Base-by-base conservation (phyloP, 2,113 vertebrate genomes). In the Halcyon senegalensis region DNA sequence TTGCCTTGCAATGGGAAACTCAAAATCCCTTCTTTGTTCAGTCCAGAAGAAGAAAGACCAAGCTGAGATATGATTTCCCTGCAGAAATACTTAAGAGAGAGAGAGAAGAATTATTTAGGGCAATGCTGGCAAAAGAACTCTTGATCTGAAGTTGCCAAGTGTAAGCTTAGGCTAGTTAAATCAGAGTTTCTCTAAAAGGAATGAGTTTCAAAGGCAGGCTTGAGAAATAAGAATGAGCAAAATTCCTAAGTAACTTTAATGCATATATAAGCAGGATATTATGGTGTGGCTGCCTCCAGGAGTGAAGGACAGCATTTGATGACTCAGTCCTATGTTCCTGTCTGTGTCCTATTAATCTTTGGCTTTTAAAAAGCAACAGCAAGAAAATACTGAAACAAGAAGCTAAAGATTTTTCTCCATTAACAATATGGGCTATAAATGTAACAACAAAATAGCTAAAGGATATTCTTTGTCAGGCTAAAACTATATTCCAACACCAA, bases 331-430 rank as follows among this genome's bases (percentile, higher is more conserved):
- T 74, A 1, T 62, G 41, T 80, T 93, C 92, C 64, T 92, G 58
- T 76, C 87, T 87, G 72, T 87, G 62, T 93, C 50, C 28, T 87
- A 79, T 96, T 95, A 95, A 90, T 69, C 73, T 19, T 89, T 84
- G 86, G 91, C 80, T 89, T 94, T 75, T 58, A 70, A 96, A 82
- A 73, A 68, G 5, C 19, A 87, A 48, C 39, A 68, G 27, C 2
- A 68, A 84, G 39, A 92, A 97, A 93, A 93, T 62, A 23, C 14
- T 72, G 33, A 67, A 89, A 66, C 66, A 81, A 84, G 75, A 95
- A 86, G 64, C 17, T 93, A 68, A 77, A 55, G 1, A 46, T 70
- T 58, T 76, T 93, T 94, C 48, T 81, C 35, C 53, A 56, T 92
- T 50, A 80, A 10, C 82, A 92, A 44, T 19, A 25, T 56, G 46